These are phyloP conservation scores for Polyodon spathula DNA, from an alignment of 2,113 vertebrate species.

Conservation along the genomic window DNA sequence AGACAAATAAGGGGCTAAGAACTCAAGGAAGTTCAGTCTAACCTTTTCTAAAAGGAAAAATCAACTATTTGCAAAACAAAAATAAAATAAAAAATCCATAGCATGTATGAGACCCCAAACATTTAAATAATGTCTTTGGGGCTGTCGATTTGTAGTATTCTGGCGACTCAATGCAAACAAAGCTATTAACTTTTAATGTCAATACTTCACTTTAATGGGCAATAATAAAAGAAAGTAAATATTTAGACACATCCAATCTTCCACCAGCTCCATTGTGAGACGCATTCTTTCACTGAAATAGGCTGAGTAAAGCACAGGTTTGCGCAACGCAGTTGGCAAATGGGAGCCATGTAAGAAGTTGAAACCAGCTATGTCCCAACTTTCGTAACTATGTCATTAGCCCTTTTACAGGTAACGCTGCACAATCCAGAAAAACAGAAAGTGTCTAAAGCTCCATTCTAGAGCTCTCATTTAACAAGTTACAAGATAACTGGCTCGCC, in stretches of 20 bases:
- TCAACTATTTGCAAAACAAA: too few species aligned
- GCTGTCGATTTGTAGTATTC: too few species aligned
- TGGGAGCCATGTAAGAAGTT: not conserved
- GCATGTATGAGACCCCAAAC: too few species aligned
- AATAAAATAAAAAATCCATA: too few species aligned
- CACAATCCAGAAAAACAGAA: conserved; percentile 3
- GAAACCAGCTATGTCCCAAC: not conserved
- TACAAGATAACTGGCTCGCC: conserved; percentile 2
- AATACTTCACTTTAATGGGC: conserved; percentile 7
- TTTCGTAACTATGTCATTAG: conserved; percentile 5
- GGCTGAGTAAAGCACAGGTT: not conserved
- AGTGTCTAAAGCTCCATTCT: not conserved
- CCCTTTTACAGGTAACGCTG: conserved; percentile 13
- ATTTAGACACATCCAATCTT: conserved; percentile 12
- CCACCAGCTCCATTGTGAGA: conserved; percentile 12
- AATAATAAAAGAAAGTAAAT: conserved; percentile 16
- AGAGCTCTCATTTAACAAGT: conserved; percentile 2
- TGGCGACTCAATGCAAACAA: conserved; percentile 14
- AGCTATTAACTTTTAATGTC: conserved; percentile 6
- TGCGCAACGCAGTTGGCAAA: conserved; percentile 4
- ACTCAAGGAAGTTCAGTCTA: too few species aligned
- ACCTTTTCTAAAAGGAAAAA: too few species aligned
- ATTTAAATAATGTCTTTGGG: too few species aligned
- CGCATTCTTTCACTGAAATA: not conserved
- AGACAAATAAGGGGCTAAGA: too few species aligned